These are phyloP conservation scores for Sebastes umbrosus DNA, from an alignment of 2,797 vertebrate genomes.

Conservation along the genomic window DNA sequence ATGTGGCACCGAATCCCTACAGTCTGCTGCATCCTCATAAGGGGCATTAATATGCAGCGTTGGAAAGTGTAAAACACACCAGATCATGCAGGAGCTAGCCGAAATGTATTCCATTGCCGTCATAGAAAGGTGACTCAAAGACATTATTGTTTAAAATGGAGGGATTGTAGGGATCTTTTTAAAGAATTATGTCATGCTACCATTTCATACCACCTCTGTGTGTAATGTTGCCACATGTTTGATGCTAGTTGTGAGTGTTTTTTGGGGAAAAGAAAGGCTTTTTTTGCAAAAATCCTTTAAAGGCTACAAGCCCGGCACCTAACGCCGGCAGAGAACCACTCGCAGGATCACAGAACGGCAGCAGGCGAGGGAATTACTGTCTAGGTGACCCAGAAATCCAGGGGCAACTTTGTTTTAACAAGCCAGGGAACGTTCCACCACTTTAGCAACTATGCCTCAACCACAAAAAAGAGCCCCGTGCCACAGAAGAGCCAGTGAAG, in stretches of 20 bases:
- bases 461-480: conserved; percentile 80
- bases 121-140: conserved; percentile 7
- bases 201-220: background rate
- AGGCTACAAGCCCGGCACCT: conserved; percentile 45
- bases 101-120: conserved; percentile 9
- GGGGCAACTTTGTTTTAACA: conserved; percentile 87
- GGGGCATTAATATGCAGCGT: conserved; percentile 36
- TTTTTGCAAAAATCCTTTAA: conserved; percentile 40
- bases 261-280: background rate
- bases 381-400: conserved; percentile 85
- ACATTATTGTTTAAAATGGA: background rate
- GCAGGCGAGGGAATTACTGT: conserved; percentile 79
- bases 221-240: conserved; percentile 21
- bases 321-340: conserved; percentile 54
- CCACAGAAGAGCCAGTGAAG: conserved; percentile 75
- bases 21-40: conserved; percentile 43
- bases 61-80: conserved; percentile 31
- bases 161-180: background rate
- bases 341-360: conserved; percentile 66
- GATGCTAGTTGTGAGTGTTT: background rate
- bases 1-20: conserved; percentile 54
- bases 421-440: conserved; percentile 81
- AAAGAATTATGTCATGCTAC: conserved; percentile 1
- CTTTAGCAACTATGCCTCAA: conserved; percentile 77
- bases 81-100: conserved; percentile 3